Conservation (phyloP, 2,797 vertebrate species). For the Lemur catta region DNA sequence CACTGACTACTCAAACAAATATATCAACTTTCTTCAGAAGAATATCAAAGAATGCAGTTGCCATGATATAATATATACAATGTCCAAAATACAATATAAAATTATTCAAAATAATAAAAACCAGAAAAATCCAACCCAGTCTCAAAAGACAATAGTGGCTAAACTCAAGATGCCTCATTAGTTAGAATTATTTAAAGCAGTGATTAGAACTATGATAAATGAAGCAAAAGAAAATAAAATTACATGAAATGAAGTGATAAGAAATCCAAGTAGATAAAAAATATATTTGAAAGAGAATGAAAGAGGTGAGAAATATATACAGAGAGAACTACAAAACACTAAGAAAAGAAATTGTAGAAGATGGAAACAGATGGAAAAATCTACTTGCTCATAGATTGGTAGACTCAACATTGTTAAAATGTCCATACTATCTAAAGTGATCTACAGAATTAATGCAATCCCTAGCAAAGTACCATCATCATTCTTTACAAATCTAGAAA, state of each 20-base stretch:
- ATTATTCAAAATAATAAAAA: not conserved
- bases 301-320: too few relatives aligned
- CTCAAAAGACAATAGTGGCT: not conserved
- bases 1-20: not conserved
- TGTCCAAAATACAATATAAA: not conserved
- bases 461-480: too few relatives aligned
- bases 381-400: too few relatives aligned
- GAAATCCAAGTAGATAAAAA: not conserved
- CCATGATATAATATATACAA: not conserved
- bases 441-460: too few relatives aligned
- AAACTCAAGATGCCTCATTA: not conserved
- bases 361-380: too few relatives aligned
- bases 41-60: not conserved
- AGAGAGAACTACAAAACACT: too few relatives aligned
- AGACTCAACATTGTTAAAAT: too few relatives aligned
- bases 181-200: not conserved
- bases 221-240: not conserved
- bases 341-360: too few relatives aligned
- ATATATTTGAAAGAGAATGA: not conserved
- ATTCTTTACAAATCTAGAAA: too few relatives aligned
- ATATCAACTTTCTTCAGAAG: not conserved
- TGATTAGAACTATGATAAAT: not conserved
- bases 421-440: too few relatives aligned
- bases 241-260: not conserved
- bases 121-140: not conserved